Percentiles rank a stretch among this genome's conserved stretches.
phyloP scores from a whole-genome alignment of 1,140 invertebrate genomes.

The Zaprionus nigranus region DNA sequence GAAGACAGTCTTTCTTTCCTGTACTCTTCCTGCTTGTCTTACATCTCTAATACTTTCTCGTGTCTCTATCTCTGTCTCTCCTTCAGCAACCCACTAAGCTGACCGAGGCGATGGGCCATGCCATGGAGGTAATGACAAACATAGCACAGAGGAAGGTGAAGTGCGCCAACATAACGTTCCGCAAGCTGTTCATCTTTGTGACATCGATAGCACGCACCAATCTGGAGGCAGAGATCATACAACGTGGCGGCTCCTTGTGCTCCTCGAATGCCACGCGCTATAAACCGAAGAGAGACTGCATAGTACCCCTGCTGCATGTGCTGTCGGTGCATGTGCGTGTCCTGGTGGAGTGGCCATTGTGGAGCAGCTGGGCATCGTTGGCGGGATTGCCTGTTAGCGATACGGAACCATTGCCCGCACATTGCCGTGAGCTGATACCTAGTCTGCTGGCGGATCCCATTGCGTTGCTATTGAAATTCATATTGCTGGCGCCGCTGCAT shows the following conservation, averaged over 20 bases:
- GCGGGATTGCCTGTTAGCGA: constrained; percentile 85
- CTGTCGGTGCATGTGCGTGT: constrained; percentile 93
- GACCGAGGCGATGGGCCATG: constrained; percentile 91
- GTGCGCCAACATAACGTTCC: constrained; percentile 87
- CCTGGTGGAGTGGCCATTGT: constrained; percentile 88
- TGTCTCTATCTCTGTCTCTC: background rate
- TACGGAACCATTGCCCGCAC: constrained; percentile 71
- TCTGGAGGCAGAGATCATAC: constrained; percentile 95
- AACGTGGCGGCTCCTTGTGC: constrained; percentile 92
- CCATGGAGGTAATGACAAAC: constrained; percentile 97
- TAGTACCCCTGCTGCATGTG: constrained; percentile 95
- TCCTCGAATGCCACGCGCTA: constrained; percentile 86
- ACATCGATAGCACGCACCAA: constrained; percentile 96
- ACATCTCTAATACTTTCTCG: background rate
- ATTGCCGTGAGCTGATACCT: constrained; percentile 80
- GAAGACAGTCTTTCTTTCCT: no score
- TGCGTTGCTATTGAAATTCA: constrained; percentile 93
- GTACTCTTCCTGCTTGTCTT: no score
- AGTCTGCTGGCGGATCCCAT: constrained; percentile 92
- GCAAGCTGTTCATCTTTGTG: constrained; percentile 94
- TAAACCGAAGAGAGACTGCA: constrained; percentile 93
- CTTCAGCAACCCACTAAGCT: constrained; percentile 87
- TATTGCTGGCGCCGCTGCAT: constrained; percentile 92
- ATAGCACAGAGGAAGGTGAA: constrained; percentile 86
- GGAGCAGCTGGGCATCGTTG: constrained; percentile 88